Evolutionary conservation across 2,797 vertebrate species (phyloP).

Genomic region (Rhincodon typus): DNA sequence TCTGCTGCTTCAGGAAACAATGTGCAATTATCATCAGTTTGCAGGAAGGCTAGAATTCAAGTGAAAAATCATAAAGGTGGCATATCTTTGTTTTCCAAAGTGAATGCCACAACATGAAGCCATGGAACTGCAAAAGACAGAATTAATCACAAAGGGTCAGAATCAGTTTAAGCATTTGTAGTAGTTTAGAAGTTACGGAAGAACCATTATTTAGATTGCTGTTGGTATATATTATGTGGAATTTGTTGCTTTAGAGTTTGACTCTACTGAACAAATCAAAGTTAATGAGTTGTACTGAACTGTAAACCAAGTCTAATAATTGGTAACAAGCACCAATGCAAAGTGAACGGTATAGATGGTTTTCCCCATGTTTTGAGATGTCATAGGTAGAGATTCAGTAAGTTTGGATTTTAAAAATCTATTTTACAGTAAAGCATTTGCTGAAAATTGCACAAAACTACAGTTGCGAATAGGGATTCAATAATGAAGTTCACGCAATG

Average conservation of each 20-base stretch:
- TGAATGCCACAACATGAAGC: background rate
- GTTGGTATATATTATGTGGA: background rate
- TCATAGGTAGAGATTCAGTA: background rate
- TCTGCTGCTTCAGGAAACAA: conserved; percentile 20
- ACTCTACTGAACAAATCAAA: background rate
- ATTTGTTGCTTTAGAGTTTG: background rate
- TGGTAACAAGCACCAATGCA: no score
- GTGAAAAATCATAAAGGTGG: conserved; percentile 6
- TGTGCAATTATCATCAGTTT: conserved; percentile 6
- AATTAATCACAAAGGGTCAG: background rate
- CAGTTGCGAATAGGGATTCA: background rate
- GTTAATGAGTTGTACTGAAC: background rate
- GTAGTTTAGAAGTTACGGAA: background rate
- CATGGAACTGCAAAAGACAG: background rate
- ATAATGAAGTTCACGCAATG: no score
- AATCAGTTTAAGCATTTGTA: background rate
- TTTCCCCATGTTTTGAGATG: background rate
- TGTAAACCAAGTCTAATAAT: background rate
- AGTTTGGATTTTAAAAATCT: background rate
- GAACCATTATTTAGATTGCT: background rate
- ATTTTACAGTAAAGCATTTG: background rate
- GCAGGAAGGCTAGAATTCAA: conserved; percentile 3
- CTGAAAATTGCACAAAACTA: background rate
- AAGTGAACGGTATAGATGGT: background rate
- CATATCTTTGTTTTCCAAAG: background rate